Base-by-base conservation (phyloP, 2,113 vertebrate species). In the Polyodon spathula region DNA sequence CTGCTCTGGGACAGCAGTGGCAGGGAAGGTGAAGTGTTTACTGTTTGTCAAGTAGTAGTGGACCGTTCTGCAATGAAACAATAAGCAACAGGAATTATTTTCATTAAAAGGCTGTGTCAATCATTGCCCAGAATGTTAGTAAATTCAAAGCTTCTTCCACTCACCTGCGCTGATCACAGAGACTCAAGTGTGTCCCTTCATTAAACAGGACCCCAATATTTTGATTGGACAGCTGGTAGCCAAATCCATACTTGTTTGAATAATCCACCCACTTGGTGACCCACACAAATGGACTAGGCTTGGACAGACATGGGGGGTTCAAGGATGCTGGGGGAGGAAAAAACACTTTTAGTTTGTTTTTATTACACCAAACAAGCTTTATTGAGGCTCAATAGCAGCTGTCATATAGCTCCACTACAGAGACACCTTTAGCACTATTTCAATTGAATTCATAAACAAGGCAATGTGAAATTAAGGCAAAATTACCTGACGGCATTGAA, bases 181-280 rank as follows among this genome's bases (percentile, higher is more conserved):
- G 86, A 0, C 84, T 88, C 77, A 98, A 91, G 71, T 98, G 96
- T 0, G 92, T 97, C 70, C 96, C 96, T 0, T 97, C 91, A 3
- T 98, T 98, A n/a, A 97, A 98, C 60, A 98, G 91, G 52, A 98
- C 94, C 0, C 94, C 94, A 0, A 98, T 92, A 11, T 82, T 92
- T 68, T 84, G 89, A 85, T 95, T 94, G 43, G 95, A 98, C 40
- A 98, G 92, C 73, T 98, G 93, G 71, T 98, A 98, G 52, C 94
- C 96, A 65, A 98, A 98, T 40, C 96, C 96, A 0, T 95, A 97
- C 74, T 98, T 97, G 81, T 98, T 98, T 48, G 95, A 98, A 71
- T 98, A 97, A 73, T 98, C 95, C 0, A 98, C 93, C 96, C 96
- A 98, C 74, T 98, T 98, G 63, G 92, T 97, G 71, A 98, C 96